These are phyloP conservation scores for Podocnemis expansa DNA, from an alignment of 2,113 vertebrate genomes.

Conservation along the genomic window DNA sequence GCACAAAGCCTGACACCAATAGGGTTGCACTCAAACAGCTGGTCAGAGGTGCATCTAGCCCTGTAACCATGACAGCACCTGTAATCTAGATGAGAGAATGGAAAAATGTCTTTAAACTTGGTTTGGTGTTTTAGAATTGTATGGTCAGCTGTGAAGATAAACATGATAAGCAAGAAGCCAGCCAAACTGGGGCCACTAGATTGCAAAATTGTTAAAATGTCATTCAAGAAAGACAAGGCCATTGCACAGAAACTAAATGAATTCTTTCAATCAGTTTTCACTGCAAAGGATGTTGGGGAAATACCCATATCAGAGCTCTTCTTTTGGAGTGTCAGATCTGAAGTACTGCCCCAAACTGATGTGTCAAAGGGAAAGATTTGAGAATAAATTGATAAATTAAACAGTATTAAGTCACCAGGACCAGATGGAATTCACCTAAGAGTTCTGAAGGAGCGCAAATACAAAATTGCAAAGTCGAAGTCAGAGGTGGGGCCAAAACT, in stretches of 20 bases:
- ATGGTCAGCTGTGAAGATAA: not conserved
- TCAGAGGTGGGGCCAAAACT: not conserved
- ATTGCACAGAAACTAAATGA: not conserved
- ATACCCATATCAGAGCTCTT: not conserved
- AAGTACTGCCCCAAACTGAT: not conserved
- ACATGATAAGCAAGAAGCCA: not conserved
- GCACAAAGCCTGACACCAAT: not conserved
- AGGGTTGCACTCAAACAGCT: not conserved
- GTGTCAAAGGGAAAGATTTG: not conserved
- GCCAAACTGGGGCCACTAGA: not conserved
- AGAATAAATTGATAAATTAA: not conserved
- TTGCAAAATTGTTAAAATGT: not conserved
- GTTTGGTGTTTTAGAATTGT: not conserved
- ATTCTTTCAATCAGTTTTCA: not conserved
- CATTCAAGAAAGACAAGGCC: not conserved
- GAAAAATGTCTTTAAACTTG: not conserved
- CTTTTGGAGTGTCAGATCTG: not conserved
- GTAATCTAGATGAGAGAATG: not conserved
- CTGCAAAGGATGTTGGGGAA: not conserved
- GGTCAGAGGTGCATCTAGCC: not conserved
- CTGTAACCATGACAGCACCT: not conserved
- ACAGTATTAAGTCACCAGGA: not conserved
- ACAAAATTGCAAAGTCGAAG: not conserved
- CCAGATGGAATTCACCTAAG: not conserved
- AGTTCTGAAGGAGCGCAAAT: not conserved